phyloP scores from a whole-genome alignment of 2,888 invertebrate species.

The Drosophila meridiana region DNA sequence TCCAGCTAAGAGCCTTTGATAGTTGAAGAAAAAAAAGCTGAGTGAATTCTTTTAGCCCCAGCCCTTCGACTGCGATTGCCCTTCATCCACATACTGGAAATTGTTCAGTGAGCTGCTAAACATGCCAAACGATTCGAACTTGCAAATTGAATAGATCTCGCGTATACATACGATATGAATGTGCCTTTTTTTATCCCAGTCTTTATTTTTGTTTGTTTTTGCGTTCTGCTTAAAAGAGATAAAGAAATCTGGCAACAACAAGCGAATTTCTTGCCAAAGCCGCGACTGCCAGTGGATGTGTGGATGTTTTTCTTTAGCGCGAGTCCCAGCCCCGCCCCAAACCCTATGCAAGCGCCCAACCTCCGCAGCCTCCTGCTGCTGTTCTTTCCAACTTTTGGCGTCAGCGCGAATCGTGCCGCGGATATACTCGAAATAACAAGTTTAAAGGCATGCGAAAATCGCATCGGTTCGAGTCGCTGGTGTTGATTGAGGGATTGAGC shows the following conservation, averaged over 20 bases:
- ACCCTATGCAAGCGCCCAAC: neutral
- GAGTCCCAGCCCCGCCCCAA: neutral
- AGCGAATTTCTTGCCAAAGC: slow-evolving; percentile 70
- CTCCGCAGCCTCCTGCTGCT: neutral
- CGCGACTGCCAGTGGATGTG: slow-evolving; percentile 42
- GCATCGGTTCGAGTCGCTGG: slow-evolving; percentile 37
- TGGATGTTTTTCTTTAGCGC: slow-evolving; percentile 12
- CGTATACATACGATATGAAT: slow-evolving; percentile 32
- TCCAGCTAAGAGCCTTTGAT: slow-evolving; percentile 25
- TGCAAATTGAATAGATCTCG: slow-evolving; percentile 73
- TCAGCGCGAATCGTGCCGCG: slow-evolving; percentile 56
- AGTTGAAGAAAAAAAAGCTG: neutral
- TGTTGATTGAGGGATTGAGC: slow-evolving; percentile 79
- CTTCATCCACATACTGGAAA: slow-evolving; percentile 20
- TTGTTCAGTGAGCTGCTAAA: slow-evolving; percentile 71
- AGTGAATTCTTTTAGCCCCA: neutral
- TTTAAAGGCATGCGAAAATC: slow-evolving; percentile 73
- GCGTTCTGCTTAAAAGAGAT: slow-evolving; percentile 66
- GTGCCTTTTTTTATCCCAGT: slow-evolving; percentile 10
- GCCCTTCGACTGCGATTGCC: neutral
- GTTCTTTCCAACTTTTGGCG: slow-evolving; percentile 32
- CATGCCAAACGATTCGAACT: slow-evolving; percentile 67
- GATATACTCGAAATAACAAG: slow-evolving; percentile 79
- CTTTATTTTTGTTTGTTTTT: slow-evolving; percentile 31
- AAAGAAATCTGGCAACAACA: slow-evolving; percentile 79